Base-by-base conservation (phyloP, 2,113 vertebrate genomes). In the Coptodon rendalli region DNA sequence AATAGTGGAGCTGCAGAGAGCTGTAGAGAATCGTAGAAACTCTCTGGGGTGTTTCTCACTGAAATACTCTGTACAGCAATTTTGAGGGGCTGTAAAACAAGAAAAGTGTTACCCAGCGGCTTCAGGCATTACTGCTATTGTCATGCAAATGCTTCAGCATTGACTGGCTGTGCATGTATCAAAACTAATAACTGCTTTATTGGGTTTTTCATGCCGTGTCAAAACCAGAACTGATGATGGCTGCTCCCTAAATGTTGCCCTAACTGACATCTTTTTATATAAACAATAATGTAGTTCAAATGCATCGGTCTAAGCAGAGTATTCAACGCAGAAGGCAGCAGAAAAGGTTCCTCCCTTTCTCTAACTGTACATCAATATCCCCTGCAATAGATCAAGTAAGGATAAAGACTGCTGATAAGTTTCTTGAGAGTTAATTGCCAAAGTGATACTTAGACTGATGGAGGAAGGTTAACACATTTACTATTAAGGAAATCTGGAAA, bases 381-480 rank as follows among this genome's bases (percentile, higher is more conserved):
- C 17, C 78, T 87, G 87, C 86, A 87, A 87, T 85, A 79, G 86
- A 82, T 68, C 61, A 27, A 82, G 12, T 53, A 54, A 88, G 89
- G 82, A 86, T 56, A 86, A 89, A 89, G 68, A 82, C 56, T 66
- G 86, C 61, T 85, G 91, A 93, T 79, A 57, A 66, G 56, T 63
- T 59, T 56, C 52, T 68, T 89, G 84, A 76, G 88, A 87, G 87
- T 86, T 86, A 88, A 91, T 91, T 90, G 85, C 83, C 38, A 82
- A 66, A 86, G 52, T 89, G 84, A 89, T 91, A 68, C 57, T 45
- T 50, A 27, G 66, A 83, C 53, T 86, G 87, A 80, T 82, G 29
- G 45, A 34, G 9, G 10, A 34, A 31, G 45, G 27, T 11, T 78
- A 34, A 52, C 45, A 52, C 17, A 34, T 19, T 19, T 34, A 52